Evolutionary conservation across 2,113 vertebrate species (phyloP).

Genomic region (Leptocoma aspasia): DNA sequence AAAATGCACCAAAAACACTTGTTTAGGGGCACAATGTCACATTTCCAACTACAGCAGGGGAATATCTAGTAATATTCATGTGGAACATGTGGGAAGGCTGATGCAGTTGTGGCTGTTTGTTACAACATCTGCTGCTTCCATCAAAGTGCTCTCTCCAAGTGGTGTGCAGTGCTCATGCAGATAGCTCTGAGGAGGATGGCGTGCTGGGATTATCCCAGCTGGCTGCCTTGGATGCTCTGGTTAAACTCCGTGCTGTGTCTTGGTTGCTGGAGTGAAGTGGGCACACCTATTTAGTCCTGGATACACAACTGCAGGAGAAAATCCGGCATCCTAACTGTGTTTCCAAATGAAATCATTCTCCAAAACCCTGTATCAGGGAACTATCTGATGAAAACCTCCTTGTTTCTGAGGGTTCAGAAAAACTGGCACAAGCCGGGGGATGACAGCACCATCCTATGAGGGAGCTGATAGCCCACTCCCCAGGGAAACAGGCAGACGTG

Average conservation of each 20-base stretch:
- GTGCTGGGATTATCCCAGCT: neutral
- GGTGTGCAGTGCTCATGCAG: rapidly evolving
- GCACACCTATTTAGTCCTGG: neutral
- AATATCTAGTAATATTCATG: neutral
- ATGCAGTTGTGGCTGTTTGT: neutral
- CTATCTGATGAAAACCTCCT: neutral
- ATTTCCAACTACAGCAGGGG: neutral
- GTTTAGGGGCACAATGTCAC: neutral
- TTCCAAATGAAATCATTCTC: neutral
- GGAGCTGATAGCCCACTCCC: neutral
- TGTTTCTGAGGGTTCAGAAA: neutral
- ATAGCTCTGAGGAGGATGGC: neutral
- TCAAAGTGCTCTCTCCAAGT: neutral
- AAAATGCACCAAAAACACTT: neutral
- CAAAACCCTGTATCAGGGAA: neutral
- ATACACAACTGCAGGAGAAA: neutral
- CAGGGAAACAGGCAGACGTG: neutral
- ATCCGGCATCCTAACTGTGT: neutral
- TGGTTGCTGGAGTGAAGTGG: neutral
- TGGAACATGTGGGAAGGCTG: neutral
- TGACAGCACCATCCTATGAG: too few species aligned
- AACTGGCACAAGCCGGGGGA: neutral
- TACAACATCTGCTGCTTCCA: neutral
- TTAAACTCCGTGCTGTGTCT: rapidly evolving
- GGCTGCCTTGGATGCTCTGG: neutral